A percentile compares a stretch with the other conserved stretches of the same genome.
Conservation (phyloP, 2,113 vertebrate species). For the Perca flavescens region DNA sequence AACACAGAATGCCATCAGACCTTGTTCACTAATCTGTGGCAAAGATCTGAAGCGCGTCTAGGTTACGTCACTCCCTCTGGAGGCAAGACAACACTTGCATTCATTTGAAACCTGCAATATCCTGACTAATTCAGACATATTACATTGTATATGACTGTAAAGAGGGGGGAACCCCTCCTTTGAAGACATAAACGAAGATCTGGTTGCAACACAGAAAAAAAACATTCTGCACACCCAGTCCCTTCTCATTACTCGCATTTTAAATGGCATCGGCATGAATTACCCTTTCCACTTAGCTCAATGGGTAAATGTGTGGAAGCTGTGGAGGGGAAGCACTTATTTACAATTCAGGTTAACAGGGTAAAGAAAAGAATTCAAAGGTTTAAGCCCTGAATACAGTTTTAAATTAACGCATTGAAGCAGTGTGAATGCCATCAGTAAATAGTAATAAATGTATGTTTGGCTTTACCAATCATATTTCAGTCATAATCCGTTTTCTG, state of each 20-base stretch:
- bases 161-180: constrained; percentile 65
- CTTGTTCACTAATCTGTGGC: constrained; percentile 66
- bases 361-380: constrained; percentile 11
- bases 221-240: constrained; percentile 30
- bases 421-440: background rate
- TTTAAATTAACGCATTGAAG: constrained; percentile 27
- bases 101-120: constrained; percentile 75
- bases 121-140: constrained; percentile 77
- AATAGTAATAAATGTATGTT: constrained; percentile 24
- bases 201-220: constrained; percentile 55
- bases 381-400: constrained; percentile 10
- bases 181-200: constrained; percentile 66
- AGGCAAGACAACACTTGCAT: constrained; percentile 71
- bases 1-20: constrained; percentile 45
- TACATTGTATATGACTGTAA: constrained; percentile 77
- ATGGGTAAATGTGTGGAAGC: constrained; percentile 39
- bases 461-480: constrained; percentile 3
- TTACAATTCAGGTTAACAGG: constrained; percentile 41
- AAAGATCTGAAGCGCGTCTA: constrained; percentile 67
- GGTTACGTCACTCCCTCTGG: constrained; percentile 71
- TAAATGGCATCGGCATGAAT: constrained; percentile 43
- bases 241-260: constrained; percentile 43
- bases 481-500: constrained; percentile 15
- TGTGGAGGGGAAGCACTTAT: constrained; percentile 9
- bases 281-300: constrained; percentile 44